Conservation (phyloP, 1,140 invertebrate species). For the Ylistrum balloti region DNA sequence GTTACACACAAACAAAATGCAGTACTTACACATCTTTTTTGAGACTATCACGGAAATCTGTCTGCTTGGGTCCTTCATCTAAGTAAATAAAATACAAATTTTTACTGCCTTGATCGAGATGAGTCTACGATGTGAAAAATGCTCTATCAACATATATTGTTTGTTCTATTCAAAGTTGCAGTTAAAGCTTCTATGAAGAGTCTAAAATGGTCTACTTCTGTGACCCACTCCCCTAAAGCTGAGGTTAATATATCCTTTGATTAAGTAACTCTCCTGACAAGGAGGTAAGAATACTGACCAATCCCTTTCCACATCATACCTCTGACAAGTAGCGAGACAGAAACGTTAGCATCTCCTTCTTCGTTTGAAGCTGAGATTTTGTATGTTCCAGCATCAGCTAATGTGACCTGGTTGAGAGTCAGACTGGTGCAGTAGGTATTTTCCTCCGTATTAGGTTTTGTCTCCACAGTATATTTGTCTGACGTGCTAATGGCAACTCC, state of each 20-base stretch:
- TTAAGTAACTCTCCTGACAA: too few relatives aligned
- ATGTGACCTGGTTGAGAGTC: conserved; percentile 94
- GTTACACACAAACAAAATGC: background rate
- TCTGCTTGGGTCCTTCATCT: conserved; percentile 67
- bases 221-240: too few relatives aligned
- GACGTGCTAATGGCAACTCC: conserved; percentile 43
- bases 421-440: conserved; percentile 69
- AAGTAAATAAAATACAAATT: conserved; percentile 46
- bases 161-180: too few relatives aligned
- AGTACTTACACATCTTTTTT: conserved; percentile 66
- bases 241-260: too few relatives aligned
- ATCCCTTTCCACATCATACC: conserved; percentile 80
- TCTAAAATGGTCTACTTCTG: too few relatives aligned
- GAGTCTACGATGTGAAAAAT: too few relatives aligned
- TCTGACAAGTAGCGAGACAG: conserved; percentile 82
- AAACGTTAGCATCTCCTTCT: conserved; percentile 72
- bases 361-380: conserved; percentile 93
- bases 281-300: too few relatives aligned
- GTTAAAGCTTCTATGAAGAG: too few relatives aligned
- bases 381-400: conserved; percentile 96
- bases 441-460: conserved; percentile 62
- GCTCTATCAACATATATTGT: too few relatives aligned
- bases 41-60: conserved; percentile 72
- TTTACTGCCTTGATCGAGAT: too few relatives aligned
- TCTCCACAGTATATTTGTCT: conserved; percentile 60